Conservation (phyloP, 2,888 invertebrate genomes). For the Erpobdella octoculata region DNA sequence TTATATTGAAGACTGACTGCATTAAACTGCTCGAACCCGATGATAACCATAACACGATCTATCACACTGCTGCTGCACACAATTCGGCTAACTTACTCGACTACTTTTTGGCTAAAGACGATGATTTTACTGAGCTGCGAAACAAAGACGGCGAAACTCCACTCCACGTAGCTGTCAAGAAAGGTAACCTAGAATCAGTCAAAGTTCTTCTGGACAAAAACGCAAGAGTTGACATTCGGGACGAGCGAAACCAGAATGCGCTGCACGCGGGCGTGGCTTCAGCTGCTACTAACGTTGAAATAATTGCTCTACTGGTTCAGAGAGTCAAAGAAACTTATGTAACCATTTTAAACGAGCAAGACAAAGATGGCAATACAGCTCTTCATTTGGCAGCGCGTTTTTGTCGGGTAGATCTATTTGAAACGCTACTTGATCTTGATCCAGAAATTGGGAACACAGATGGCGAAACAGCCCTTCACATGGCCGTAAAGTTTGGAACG, state of each 20-base stretch:
- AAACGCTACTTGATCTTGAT: constrained; percentile 14
- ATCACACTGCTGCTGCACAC: constrained; percentile 30
- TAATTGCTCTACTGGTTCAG: constrained; percentile 1
- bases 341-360: constrained; percentile 23
- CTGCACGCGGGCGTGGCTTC: constrained; percentile 29
- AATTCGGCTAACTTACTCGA: constrained; percentile 16
- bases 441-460: constrained; percentile 29
- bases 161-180: constrained; percentile 28
- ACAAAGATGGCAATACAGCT: constrained; percentile 26
- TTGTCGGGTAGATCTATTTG: constrained; percentile 16
- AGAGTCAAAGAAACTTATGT: constrained; percentile 12
- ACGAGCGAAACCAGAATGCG: constrained; percentile 18
- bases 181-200: constrained; percentile 25
- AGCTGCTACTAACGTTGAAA: neutral
- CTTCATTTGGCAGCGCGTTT: constrained; percentile 28
- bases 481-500: constrained; percentile 18
- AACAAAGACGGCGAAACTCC: constrained; percentile 31
- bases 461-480: constrained; percentile 30
- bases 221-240: constrained; percentile 21
- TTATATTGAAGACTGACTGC: constrained; percentile 10
- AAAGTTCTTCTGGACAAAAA: constrained; percentile 20
- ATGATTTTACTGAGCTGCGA: constrained; percentile 28
- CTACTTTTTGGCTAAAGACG: constrained; percentile 25
- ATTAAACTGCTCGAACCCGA: constrained; percentile 16
- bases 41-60: constrained; percentile 27